Conservation (phyloP, 2,797 vertebrate genomes). For the Enteromius treurensis region DNA sequence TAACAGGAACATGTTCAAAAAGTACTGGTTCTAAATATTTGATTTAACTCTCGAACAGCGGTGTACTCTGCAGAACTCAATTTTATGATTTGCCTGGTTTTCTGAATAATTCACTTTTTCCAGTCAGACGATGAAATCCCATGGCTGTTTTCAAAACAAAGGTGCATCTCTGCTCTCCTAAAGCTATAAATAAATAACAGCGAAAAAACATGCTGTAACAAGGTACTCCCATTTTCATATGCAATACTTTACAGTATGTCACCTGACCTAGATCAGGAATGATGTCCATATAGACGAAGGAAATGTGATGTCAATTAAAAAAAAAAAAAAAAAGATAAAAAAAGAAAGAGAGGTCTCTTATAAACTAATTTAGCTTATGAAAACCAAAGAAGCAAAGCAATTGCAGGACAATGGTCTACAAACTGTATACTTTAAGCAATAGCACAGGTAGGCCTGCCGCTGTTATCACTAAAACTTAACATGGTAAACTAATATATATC, state of each 20-base stretch:
- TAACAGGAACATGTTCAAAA: constrained; percentile 27
- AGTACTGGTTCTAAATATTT: constrained; percentile 44
- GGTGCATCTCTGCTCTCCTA: constrained; percentile 40
- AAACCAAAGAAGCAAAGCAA: not conserved
- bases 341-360: not conserved
- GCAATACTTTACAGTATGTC: not conserved
- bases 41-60: constrained; percentile 7
- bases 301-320: not conserved
- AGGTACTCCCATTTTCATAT: constrained; percentile 39
- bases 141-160: constrained; percentile 44
- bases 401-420: not conserved
- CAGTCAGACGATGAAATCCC: constrained; percentile 40
- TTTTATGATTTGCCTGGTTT: constrained; percentile 41
- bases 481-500: not conserved
- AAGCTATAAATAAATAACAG: constrained; percentile 48
- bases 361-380: not conserved
- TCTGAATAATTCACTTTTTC: constrained; percentile 51
- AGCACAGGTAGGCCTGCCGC: not conserved
- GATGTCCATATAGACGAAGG: not conserved
- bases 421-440: too few relatives aligned
- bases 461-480: not conserved
- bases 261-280: not conserved
- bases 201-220: constrained; percentile 25
- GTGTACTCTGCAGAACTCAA: constrained; percentile 9
- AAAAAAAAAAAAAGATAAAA: not conserved